phyloP scores from a whole-genome alignment of 1,140 invertebrate species.

The Panulirus ornatus region DNA sequence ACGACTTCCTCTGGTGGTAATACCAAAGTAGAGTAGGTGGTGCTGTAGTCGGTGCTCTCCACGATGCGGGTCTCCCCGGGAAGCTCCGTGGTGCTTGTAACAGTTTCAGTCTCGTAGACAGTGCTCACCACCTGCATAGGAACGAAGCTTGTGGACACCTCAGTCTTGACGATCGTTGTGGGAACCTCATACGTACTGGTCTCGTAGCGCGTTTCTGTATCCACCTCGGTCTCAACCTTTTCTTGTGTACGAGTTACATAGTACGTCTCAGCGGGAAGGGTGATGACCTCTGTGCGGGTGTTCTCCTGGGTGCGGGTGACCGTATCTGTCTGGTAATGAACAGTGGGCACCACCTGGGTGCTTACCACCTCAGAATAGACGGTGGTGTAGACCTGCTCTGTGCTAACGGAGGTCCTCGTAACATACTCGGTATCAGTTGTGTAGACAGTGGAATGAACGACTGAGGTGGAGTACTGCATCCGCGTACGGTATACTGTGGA shows the following conservation, averaged over 20 bases:
- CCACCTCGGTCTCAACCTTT: conserved; percentile 21
- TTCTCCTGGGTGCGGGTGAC: conserved; percentile 50
- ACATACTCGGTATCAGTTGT: conserved; percentile 42
- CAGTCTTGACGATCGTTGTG: conserved; percentile 32
- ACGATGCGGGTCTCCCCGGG: conserved; percentile 61
- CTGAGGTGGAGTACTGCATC: conserved; percentile 60
- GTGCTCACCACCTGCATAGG: conserved; percentile 55
- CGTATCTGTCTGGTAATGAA: conserved; percentile 40
- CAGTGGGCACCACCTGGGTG: conserved; percentile 35
- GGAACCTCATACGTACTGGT: conserved; percentile 57
- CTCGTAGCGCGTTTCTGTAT: conserved; percentile 51
- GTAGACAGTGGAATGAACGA: conserved; percentile 52
- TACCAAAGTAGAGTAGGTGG: conserved; percentile 44
- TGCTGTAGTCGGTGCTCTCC: conserved; percentile 52
- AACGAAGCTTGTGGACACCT: conserved; percentile 47
- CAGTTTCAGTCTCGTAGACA: conserved; percentile 12
- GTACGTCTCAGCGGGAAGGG: conserved; percentile 18
- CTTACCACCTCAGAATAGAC: conserved; percentile 46
- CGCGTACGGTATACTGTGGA: conserved; percentile 57
- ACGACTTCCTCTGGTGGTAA: conserved; percentile 2
- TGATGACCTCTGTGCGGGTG: conserved; percentile 41
- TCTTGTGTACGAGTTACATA: conserved; percentile 47
- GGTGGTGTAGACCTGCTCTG: conserved; percentile 53
- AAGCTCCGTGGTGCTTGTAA: conserved; percentile 18
- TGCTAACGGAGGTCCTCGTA: conserved; percentile 31